phyloP scores from a whole-genome alignment of 2,888 invertebrate species.

The Calliopum simillimum region DNA sequence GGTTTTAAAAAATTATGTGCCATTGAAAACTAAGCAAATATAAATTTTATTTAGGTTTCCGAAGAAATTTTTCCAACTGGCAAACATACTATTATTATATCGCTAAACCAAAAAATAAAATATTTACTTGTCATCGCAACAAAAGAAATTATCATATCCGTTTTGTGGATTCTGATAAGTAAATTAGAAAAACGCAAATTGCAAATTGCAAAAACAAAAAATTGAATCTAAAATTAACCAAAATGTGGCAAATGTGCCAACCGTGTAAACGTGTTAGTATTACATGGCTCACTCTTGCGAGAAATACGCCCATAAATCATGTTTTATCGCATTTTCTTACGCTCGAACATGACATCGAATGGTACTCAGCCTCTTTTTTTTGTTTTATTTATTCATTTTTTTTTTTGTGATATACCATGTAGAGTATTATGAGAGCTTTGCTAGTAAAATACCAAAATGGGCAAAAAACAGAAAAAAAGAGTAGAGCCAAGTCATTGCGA shows the following conservation, averaged over 20 bases:
- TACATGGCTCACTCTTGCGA: not conserved
- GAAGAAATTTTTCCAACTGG: too few species aligned
- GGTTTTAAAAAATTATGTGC: too few species aligned
- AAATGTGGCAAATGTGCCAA: conserved; percentile 14
- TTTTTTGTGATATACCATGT: not conserved
- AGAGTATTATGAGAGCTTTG: conserved; percentile 5
- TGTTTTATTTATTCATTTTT: too few species aligned
- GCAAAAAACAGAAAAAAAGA: not conserved
- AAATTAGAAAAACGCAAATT: not conserved
- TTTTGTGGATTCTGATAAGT: too few species aligned
- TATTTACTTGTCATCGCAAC: too few species aligned
- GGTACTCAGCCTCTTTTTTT: too few species aligned
- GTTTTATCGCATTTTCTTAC: not conserved
- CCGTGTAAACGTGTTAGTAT: conserved; percentile 1
- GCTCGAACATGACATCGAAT: conserved; percentile 6
- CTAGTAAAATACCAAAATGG: not conserved
- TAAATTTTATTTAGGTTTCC: too few species aligned
- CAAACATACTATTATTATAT: too few species aligned
- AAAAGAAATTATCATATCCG: too few species aligned
- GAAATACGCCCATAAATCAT: not conserved
- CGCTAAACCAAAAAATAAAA: too few species aligned
- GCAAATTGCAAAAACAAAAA: not conserved
- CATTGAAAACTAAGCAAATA: too few species aligned
- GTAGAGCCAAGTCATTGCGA: conserved; percentile 2
- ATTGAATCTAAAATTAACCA: not conserved